Conservation (phyloP, 64 coral and sea anemone species). For the Actinia equina region DNA sequence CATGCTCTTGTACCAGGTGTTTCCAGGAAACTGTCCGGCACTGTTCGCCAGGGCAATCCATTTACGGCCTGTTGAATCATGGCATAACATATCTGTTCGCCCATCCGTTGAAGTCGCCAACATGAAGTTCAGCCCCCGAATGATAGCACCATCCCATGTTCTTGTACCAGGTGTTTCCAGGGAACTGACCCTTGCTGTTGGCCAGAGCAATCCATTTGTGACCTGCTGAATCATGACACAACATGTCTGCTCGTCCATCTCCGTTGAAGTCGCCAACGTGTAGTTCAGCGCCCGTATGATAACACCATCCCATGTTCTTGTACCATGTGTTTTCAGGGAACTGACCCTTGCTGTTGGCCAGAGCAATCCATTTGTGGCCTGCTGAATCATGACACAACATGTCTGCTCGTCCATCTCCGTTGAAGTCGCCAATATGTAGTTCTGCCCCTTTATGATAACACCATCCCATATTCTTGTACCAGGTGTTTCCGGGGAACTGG, state of each 20-base stretch:
- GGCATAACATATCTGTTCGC: neutral
- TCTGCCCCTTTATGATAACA: neutral
- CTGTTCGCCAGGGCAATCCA: neutral
- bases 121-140: neutral
- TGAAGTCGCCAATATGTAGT: neutral
- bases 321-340: neutral
- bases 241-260: neutral
- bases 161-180: neutral
- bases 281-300: neutral
- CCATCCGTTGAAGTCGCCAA: conserved; percentile 8
- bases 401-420: neutral
- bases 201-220: neutral
- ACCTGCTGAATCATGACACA: neutral
- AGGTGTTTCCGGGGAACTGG: neutral
- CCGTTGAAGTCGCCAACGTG: neutral
- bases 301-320: neutral
- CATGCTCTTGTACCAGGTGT: neutral
- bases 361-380: neutral
- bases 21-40: neutral
- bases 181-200: neutral
- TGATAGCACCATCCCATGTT: neutral
- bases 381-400: neutral
- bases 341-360: neutral
- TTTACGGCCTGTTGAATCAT: neutral
- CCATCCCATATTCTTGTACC: neutral